Percentiles rank a stretch among this genome's conserved stretches.
phyloP scores from a whole-genome alignment of 2,797 vertebrate species.

The Bovichtus variegatus region DNA sequence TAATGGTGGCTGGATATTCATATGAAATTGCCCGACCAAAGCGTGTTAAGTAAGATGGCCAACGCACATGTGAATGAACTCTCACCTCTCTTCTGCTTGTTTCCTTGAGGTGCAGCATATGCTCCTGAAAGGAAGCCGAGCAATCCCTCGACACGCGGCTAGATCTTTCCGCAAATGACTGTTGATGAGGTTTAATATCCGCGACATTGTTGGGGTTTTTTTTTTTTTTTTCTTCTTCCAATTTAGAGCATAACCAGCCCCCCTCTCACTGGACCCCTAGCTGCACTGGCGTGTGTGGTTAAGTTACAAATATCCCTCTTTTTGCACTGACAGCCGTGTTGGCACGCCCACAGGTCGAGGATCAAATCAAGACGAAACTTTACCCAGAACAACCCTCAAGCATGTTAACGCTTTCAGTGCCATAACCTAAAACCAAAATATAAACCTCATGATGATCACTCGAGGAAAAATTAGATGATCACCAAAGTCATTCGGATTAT shows the following conservation, averaged over 20 bases:
- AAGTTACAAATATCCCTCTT: slow-evolving; percentile 37
- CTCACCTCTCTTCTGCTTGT: slow-evolving; percentile 66
- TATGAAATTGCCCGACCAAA: rapidly evolving
- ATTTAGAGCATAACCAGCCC: slow-evolving; percentile 18
- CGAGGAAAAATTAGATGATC: too few species aligned
- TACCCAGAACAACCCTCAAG: slow-evolving; percentile 1
- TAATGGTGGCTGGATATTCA: rapidly evolving
- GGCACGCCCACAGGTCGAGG: slow-evolving; percentile 58
- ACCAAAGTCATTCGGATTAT: too few species aligned
- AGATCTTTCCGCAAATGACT: slow-evolving; percentile 60
- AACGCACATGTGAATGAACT: neutral
- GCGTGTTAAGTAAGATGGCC: neutral
- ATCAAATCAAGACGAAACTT: slow-evolving; percentile 31
- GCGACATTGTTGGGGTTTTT: slow-evolving; percentile 68
- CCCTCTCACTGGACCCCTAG: slow-evolving; percentile 10
- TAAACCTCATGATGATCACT: too few species aligned
- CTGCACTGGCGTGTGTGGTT: neutral
- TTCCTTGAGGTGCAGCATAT: slow-evolving; percentile 70
- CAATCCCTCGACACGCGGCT: neutral
- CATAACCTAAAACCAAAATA: neutral
- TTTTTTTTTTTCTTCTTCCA: neutral
- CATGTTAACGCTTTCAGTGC: slow-evolving; percentile 59
- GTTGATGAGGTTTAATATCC: slow-evolving; percentile 64
- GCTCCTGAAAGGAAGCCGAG: slow-evolving; percentile 54
- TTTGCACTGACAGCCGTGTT: slow-evolving; percentile 16